phyloP scores from a whole-genome alignment of 2,888 invertebrate genomes.

The Drosophila maculinotata region DNA sequence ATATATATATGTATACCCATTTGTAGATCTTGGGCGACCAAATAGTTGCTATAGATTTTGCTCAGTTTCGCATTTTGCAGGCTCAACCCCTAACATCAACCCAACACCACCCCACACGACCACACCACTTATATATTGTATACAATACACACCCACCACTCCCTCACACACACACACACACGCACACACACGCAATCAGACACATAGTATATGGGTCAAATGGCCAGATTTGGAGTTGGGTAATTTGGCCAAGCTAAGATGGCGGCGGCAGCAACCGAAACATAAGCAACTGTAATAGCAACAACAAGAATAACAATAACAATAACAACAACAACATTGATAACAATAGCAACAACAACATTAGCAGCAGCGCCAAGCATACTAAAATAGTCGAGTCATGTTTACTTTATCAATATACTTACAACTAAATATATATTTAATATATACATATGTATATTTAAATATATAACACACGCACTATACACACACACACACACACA shows the following conservation, averaged over 20 bases:
- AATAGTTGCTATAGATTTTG: conserved; percentile 4
- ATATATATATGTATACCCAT: neutral
- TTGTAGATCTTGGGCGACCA: neutral
- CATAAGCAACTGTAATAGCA: neutral
- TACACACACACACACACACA: conserved; percentile 15
- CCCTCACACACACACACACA: conserved; percentile 1
- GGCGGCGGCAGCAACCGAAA: neutral
- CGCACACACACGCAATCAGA: neutral
- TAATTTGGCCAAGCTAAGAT: neutral
- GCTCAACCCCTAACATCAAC: too few species aligned
- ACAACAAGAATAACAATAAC: neutral
- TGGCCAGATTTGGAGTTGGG: neutral
- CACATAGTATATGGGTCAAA: neutral
- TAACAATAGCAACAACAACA: neutral
- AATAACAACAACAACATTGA: neutral
- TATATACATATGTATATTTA: conserved; percentile 15
- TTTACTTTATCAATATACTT: conserved; percentile 46
- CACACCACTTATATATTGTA: conserved; percentile 1
- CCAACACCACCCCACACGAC: neutral
- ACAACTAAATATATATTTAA: conserved; percentile 39
- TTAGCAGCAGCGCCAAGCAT: conserved; percentile 11
- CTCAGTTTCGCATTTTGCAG: neutral
- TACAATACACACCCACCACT: too few species aligned
- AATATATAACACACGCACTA: conserved; percentile 5
- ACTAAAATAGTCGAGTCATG: conserved; percentile 49